Base-by-base conservation (phyloP, 2,888 invertebrate genomes). In the Trissonchulus sp. region DNA sequence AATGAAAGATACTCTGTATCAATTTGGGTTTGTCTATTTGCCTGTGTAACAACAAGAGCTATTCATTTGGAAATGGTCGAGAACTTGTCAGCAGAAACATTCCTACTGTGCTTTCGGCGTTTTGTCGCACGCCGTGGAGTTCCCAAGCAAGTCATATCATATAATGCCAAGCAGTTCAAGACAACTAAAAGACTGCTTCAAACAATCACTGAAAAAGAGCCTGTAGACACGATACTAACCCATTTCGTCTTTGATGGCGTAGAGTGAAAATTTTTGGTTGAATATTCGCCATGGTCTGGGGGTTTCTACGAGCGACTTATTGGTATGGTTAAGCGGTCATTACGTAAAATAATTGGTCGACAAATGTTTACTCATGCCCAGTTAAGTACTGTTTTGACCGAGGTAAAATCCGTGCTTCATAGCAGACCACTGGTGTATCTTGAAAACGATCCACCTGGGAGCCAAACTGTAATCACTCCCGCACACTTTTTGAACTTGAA, bases 31-130 rank as follows among this genome's bases (percentile, higher is more conserved):
- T 60, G 60, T 60, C 60, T 60, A 18, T 60, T 60, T n/a, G n/a
- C 60, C 18, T 60, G 60, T 60, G 60, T n/a, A 18, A n/a, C n/a
- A n/a, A 60, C n/a, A 60, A 18, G 60, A 18, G 60, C 60, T 18
- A 60, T 60, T 60, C 60, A 60, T n/a, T 60, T 60, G 60, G 60
- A 60, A 60, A n/a, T 60, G 60, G n/a, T 60, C 18, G 60, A 60
- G n/a, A 60, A 60, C 18, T n/a, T 60, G 18, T 60, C 60, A 18
- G 60, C 60, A 60, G 60, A 60, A 60, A 18, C 18, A 60, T 60
- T 60, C n/a, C 60, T 60, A n/a, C 60, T 60, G 60, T n/a, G n/a
- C n/a, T n/a, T n/a, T n/a, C n/a, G n/a, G n/a, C n/a, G n/a, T n/a
- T n/a, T n/a, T n/a, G n/a, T n/a, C n/a, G n/a, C n/a, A n/a, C n/a